Conservation (phyloP, 2,888 invertebrate species). For the Pseudoips prasinana region DNA sequence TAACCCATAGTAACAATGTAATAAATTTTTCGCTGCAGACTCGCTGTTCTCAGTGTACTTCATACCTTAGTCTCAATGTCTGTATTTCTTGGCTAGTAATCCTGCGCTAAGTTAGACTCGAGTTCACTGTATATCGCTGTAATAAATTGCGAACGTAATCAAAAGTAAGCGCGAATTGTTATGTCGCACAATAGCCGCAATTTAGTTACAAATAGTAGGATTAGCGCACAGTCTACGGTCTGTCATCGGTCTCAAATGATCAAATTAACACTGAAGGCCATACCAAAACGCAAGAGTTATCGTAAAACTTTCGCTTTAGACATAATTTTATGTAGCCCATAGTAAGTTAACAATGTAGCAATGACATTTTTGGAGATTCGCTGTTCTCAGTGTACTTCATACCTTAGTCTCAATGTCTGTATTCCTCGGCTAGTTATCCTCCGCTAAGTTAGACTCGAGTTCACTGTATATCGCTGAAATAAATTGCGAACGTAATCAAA, state of each 20-base stretch:
- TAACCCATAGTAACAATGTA: too few relatives aligned
- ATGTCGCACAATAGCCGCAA: too few relatives aligned
- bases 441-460: slow-evolving; percentile 43
- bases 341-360: too few relatives aligned
- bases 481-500: slow-evolving; percentile 46
- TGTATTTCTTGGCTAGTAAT: slow-evolving; percentile 46
- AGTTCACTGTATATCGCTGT: slow-evolving; percentile 50
- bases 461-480: slow-evolving; percentile 52
- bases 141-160: slow-evolving; percentile 50
- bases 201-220: too few relatives aligned
- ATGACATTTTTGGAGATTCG: too few relatives aligned
- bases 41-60: slow-evolving; percentile 12
- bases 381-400: slow-evolving; percentile 11
- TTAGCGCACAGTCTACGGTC: too few relatives aligned
- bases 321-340: too few relatives aligned
- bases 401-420: slow-evolving; percentile 28
- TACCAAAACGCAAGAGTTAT: too few relatives aligned
- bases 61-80: slow-evolving; percentile 22
- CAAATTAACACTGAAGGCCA: too few relatives aligned
- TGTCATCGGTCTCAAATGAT: too few relatives aligned
- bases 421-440: slow-evolving; percentile 43
- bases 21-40: too few relatives aligned
- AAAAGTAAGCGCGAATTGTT: slow-evolving; percentile 27
- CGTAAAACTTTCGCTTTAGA: too few relatives aligned
- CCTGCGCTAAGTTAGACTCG: slow-evolving; percentile 38